Evolutionary conservation across 2,888 invertebrate genomes (phyloP), one percentile per base, ranked within the genome.

Genomic region (Siphonodentalium dalli): DNA sequence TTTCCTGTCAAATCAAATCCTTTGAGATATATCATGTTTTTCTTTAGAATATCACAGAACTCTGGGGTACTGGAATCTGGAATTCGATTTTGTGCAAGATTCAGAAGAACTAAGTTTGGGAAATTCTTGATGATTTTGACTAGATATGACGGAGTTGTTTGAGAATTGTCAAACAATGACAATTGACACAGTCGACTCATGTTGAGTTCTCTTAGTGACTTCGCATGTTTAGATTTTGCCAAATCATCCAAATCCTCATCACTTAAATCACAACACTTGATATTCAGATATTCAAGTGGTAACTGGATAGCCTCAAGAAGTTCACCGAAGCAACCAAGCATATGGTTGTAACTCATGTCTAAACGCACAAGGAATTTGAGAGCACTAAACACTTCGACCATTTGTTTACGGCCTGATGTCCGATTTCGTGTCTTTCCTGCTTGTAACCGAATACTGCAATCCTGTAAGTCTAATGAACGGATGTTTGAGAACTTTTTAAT

Each of bases 401-500:
- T 46, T 29, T 58, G 64, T 21, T 40, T 34, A 1, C 74, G 54
- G 3, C 65, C 60, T 1, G 58, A 46, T 0, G 72, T 72, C 8
- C 72, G 58, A 26, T 69, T 64, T 9, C 74, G 59, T 5, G 74
- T 74, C 1, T 66, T 58, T 1, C 74, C 74, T 40, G 68, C 69
- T 48, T 69, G 71, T 11, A 74, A 61, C 55, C 69, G 69, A 11
- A 74, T 68, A 47, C 70, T 72, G 51, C 74, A 74, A 61, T 72
- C 71, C 23, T 68, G 67, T 2, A 74, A 41, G 46, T 69, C 72
- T 1, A 73, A 55, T n/a, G 60, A 61, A 7, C 61, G 60, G 9
- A 74, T 38, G 35, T 64, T 49, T 4, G 52, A 53, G 31, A 69
- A 72, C 41, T 61, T 61, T 29, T 61, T 51, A 13, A 74, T 50